These are phyloP conservation scores for Ptychobarbus kaznakovi DNA, from an alignment of 2,797 vertebrate species.

Conservation along the genomic window DNA sequence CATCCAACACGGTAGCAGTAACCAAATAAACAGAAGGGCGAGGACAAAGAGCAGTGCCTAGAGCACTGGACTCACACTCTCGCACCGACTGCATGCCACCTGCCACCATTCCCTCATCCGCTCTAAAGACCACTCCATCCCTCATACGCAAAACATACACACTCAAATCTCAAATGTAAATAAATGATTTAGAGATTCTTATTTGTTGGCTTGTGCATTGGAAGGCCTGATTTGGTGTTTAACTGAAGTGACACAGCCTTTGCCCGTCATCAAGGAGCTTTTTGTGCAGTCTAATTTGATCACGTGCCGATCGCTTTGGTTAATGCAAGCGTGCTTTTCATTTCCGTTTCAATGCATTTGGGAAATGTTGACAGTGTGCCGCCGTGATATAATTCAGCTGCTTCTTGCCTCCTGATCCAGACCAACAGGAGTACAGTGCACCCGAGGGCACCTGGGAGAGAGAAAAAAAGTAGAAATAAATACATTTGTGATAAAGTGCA, in stretches of 20 bases:
- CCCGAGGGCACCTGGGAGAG: slow-evolving; percentile 66
- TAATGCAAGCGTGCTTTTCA: neutral
- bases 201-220: slow-evolving; percentile 11
- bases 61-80: slow-evolving; percentile 88
- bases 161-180: neutral
- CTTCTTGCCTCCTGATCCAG: slow-evolving; percentile 65
- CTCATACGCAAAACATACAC: slow-evolving; percentile 28
- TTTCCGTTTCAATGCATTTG: slow-evolving; percentile 22
- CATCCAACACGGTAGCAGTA: slow-evolving; percentile 95
- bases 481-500: slow-evolving; percentile 6
- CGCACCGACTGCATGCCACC: slow-evolving; percentile 90
- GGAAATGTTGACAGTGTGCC: slow-evolving; percentile 54
- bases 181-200: neutral
- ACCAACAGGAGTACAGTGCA: slow-evolving; percentile 71
- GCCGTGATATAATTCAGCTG: slow-evolving; percentile 65
- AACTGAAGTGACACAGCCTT: neutral
- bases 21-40: slow-evolving; percentile 92
- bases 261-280: slow-evolving; percentile 3
- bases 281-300: neutral
- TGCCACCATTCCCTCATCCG: slow-evolving; percentile 89
- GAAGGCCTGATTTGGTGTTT: slow-evolving; percentile 12
- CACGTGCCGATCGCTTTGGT: neutral
- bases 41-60: slow-evolving; percentile 86
- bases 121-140: slow-evolving; percentile 88
- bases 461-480: slow-evolving; percentile 15